These are phyloP conservation scores for Piaya cayana DNA, from an alignment of 2,113 vertebrate genomes.

Conservation along the genomic window DNA sequence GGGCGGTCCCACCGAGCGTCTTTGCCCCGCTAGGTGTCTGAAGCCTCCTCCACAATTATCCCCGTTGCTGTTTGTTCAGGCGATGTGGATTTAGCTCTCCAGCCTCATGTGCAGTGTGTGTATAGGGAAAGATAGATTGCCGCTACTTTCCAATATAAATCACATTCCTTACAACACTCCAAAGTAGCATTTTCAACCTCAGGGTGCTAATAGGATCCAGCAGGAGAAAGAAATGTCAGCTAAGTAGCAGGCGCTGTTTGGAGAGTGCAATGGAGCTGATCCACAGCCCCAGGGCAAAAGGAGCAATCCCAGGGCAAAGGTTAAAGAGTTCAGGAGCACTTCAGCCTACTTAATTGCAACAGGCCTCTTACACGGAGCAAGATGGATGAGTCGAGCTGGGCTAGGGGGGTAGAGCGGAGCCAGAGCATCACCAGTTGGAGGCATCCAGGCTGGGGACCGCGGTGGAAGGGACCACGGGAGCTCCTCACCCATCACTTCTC, in stretches of 20 bases:
- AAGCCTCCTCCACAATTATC: slow-evolving; percentile 52
- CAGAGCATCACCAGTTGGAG: neutral
- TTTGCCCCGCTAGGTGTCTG: neutral
- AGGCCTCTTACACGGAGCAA: slow-evolving; percentile 24
- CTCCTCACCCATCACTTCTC: neutral
- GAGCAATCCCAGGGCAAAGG: slow-evolving; percentile 68
- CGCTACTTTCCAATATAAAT: slow-evolving; percentile 31
- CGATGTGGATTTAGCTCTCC: slow-evolving; percentile 38
- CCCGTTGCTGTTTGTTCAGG: slow-evolving; percentile 26
- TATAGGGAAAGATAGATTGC: slow-evolving; percentile 32
- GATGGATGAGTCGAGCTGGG: neutral
- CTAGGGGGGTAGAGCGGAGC: neutral
- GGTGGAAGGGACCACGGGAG: rapidly evolving
- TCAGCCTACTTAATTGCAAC: slow-evolving; percentile 38
- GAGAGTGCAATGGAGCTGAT: slow-evolving; percentile 69
- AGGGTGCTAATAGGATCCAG: slow-evolving; percentile 66
- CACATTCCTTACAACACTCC: slow-evolving; percentile 43
- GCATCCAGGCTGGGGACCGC: neutral
- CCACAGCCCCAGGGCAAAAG: slow-evolving; percentile 58
- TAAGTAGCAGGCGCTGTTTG: slow-evolving; percentile 57
- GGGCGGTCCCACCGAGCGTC: neutral
- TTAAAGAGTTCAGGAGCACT: slow-evolving; percentile 68
- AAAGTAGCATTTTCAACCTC: slow-evolving; percentile 44
- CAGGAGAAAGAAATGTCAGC: slow-evolving; percentile 61
- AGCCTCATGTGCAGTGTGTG: slow-evolving; percentile 17